phyloP scores from a whole-genome alignment of 1,140 invertebrate species.

The Zaprionus ornatus region DNA sequence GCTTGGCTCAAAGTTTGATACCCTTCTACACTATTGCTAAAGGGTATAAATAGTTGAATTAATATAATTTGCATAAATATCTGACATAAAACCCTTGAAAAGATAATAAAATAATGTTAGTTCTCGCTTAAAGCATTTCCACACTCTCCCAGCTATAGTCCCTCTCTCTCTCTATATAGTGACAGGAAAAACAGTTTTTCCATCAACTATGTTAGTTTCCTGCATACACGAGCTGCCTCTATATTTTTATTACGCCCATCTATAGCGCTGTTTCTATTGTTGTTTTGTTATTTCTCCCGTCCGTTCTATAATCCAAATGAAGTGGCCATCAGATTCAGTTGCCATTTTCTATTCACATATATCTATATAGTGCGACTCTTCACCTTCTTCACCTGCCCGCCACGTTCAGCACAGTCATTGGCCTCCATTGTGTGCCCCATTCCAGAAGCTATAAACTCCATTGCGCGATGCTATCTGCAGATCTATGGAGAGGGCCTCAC shows the following conservation, averaged over 20 bases:
- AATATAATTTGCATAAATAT: too few species aligned
- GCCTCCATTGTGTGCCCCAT: background rate
- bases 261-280: background rate
- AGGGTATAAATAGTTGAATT: too few species aligned
- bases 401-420: background rate
- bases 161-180: background rate
- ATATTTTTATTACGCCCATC: conserved; percentile 15
- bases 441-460: conserved; percentile 25
- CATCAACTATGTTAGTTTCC: background rate
- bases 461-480: conserved; percentile 25
- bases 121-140: background rate
- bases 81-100: too few species aligned
- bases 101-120: too few species aligned
- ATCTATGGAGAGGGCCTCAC: background rate
- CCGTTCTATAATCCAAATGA: conserved; percentile 32
- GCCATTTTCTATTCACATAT: conserved; percentile 16
- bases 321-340: conserved; percentile 49
- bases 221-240: background rate
- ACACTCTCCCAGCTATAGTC: background rate
- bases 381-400: conserved; percentile 16
- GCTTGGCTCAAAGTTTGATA: too few species aligned
- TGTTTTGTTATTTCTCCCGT: conserved; percentile 1
- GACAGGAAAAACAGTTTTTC: background rate
- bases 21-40: too few species aligned
- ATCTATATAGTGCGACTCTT: conserved; percentile 13